phyloP scores from a whole-genome alignment of 2,113 vertebrate species.

The Alethe diademata region DNA sequence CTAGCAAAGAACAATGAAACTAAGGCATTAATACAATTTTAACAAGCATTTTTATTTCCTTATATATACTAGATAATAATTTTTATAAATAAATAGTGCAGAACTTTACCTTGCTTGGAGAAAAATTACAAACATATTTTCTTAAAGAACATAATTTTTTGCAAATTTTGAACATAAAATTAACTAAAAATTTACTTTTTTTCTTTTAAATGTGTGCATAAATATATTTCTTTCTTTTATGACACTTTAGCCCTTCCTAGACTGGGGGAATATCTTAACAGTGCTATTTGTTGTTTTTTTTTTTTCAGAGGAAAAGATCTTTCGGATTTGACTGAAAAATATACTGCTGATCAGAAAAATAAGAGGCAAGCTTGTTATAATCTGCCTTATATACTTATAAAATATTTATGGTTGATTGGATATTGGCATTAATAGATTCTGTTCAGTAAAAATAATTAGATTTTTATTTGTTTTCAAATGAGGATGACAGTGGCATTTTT shows the following conservation, averaged over 20 bases:
- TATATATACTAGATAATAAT: not conserved
- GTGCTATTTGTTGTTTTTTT: not conserved
- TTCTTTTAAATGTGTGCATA: not conserved
- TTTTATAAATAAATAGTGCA: not conserved
- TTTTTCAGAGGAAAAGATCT: conserved; percentile 26
- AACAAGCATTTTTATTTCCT: not conserved
- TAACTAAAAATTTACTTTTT: not conserved
- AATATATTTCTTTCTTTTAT: not conserved
- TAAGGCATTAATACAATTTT: not conserved
- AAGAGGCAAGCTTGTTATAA: conserved; percentile 45
- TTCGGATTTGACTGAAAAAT: conserved; percentile 20
- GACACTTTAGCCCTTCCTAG: not conserved
- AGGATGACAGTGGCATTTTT: not conserved
- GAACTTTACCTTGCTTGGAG: not conserved
- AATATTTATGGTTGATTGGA: not conserved
- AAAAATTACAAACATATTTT: not conserved
- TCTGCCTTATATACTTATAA: not conserved
- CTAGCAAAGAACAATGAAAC: not conserved
- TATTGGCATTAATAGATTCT: not conserved
- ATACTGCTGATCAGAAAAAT: conserved; percentile 30
- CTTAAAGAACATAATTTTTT: not conserved
- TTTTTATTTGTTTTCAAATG: not conserved
- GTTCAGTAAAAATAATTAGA: not conserved
- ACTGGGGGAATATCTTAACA: not conserved
- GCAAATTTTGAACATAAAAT: not conserved